Percentiles rank a stretch among this genome's conserved stretches.
These are phyloP conservation scores for Mesochorus sp. DNA, from an alignment of 2,888 invertebrate genomes.

Conservation along the genomic window DNA sequence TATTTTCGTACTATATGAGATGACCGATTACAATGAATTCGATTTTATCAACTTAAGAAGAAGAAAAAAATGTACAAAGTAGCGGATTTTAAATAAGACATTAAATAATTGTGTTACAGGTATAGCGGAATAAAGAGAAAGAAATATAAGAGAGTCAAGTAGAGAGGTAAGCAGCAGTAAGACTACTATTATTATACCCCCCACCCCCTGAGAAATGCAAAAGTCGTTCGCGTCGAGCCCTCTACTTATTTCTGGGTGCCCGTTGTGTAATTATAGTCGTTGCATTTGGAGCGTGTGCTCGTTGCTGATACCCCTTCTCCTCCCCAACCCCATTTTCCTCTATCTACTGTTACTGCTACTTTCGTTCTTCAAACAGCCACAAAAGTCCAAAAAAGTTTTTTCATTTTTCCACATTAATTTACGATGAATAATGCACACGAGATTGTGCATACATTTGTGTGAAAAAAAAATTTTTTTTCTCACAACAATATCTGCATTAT, in stretches of 20 bases:
- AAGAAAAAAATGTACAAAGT: constrained; percentile 1
- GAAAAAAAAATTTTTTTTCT: too few relatives aligned
- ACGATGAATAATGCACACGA: too few relatives aligned
- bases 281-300: constrained; percentile 63
- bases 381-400: too few relatives aligned
- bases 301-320: constrained; percentile 60
- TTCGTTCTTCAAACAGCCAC: too few relatives aligned
- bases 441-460: too few relatives aligned
- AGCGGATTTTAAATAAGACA: constrained; percentile 40
- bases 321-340: not conserved
- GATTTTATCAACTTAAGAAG: too few relatives aligned
- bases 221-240: constrained; percentile 51
- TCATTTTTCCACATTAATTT: too few relatives aligned
- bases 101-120: constrained; percentile 37
- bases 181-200: constrained; percentile 52
- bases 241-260: constrained; percentile 55
- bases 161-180: constrained; percentile 9
- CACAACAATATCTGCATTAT: too few relatives aligned
- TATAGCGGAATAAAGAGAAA: constrained; percentile 4
- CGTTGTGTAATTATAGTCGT: constrained; percentile 64
- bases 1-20: too few relatives aligned
- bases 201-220: constrained; percentile 46
- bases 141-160: not conserved
- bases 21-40: too few relatives aligned
- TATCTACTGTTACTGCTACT: too few relatives aligned